These are phyloP conservation scores for Gymnoscelis rufifasciata DNA, from an alignment of 2,888 invertebrate genomes.

Conservation along the genomic window DNA sequence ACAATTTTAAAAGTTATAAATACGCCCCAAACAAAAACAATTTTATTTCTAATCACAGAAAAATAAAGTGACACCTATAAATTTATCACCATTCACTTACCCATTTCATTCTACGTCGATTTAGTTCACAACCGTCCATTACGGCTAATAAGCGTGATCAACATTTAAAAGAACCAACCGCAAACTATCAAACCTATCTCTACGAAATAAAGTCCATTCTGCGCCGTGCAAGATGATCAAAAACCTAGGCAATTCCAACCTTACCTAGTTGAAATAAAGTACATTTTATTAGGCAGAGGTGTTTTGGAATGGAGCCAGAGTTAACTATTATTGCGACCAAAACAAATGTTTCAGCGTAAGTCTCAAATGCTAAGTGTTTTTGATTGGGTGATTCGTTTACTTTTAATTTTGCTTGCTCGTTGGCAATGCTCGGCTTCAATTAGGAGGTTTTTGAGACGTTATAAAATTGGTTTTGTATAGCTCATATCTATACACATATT, in stretches of 20 bases:
- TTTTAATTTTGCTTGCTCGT: slow-evolving; percentile 18
- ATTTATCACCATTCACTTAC: slow-evolving; percentile 6
- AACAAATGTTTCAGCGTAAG: slow-evolving; percentile 30
- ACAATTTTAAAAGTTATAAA: too few relatives aligned
- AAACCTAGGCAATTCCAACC: slow-evolving; percentile 7
- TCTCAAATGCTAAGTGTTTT: slow-evolving; percentile 30
- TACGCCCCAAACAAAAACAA: too few relatives aligned
- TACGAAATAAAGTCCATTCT: slow-evolving; percentile 15
- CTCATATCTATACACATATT: too few relatives aligned
- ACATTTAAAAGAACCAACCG: slow-evolving; percentile 24
- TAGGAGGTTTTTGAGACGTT: background rate
- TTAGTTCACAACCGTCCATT: slow-evolving; percentile 25
- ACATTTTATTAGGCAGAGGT: slow-evolving; percentile 17
- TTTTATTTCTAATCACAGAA: too few relatives aligned
- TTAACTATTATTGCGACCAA: slow-evolving; percentile 33
- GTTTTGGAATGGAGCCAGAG: slow-evolving; percentile 29
- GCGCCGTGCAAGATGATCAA: background rate
- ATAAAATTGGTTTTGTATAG: too few relatives aligned
- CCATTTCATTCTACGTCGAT: slow-evolving; percentile 16
- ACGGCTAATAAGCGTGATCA: slow-evolving; percentile 30
- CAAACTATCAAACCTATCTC: slow-evolving; percentile 7
- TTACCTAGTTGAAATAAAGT: slow-evolving; percentile 11
- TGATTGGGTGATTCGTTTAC: slow-evolving; percentile 29
- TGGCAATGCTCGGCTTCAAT: slow-evolving; percentile 10
- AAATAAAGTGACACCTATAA: too few relatives aligned